Evolutionary conservation across 2,797 vertebrate species (phyloP), one percentile per base, ranked within the genome.

Genomic region (Ctenochaetus hawaiiensis): DNA sequence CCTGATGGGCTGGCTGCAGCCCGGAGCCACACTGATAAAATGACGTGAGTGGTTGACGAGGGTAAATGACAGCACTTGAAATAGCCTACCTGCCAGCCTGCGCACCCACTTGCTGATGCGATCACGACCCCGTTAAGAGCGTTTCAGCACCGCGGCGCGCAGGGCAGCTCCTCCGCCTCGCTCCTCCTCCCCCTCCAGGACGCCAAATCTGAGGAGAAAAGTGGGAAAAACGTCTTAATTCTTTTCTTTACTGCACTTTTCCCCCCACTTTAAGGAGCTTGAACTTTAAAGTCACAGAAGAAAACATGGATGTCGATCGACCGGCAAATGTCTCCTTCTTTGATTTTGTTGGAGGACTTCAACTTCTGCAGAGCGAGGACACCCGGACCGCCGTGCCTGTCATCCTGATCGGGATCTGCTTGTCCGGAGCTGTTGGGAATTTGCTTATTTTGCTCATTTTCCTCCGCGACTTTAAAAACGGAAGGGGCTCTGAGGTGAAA

Each of bases 391-490:
- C 87, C 41, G 37, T 96, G 41, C 94, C 95, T 0, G 76, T 92
- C 22, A 23, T 95, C 58, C 77, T 96, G 34, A 84, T 93, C 49
- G 93, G 87, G 12, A 84, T 96, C 68, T 93, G 94, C 52, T 81
- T 92, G 65, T 89, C 94, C 5, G 95, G 95, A 10, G 87, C 94
- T 0, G 72, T 93, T 0, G 95, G 95, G 26, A 96, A 97, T 78
- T 44, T 95, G 53, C 81, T 96, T 3, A 79, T 96, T 3, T 43
- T 95, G 76, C 69, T 94, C 6, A 87, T 93, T 53, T 87, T 96
- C 51, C 58, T 91, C 37, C 89, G 92, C 5, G 92, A 94, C 72
- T 92, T 95, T 4, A 82, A 87, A 2, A 85, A 63, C 30, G 95
- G 92, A 6, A 83, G 57, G 34, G 92, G 91, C 56, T 94, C 93